These are phyloP conservation scores for Drosophila buzzatii DNA, from an alignment of 2,888 invertebrate genomes.

Conservation along the genomic window DNA sequence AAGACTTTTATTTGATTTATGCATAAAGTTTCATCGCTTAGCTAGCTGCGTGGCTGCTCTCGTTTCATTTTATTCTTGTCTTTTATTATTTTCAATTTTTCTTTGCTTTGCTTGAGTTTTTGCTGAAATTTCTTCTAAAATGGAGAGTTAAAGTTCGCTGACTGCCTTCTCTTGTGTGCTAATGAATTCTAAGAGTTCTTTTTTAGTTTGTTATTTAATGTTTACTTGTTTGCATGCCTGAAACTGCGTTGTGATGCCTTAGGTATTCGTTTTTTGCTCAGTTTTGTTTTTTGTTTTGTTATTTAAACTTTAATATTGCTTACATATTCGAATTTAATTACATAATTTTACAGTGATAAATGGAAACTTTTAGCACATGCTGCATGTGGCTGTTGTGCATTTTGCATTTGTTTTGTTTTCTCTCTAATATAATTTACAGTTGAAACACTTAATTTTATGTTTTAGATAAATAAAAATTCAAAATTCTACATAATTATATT, in stretches of 20 bases:
- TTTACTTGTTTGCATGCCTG: constrained; percentile 47
- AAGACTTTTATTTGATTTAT: constrained; percentile 76
- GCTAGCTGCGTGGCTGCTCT: constrained; percentile 38
- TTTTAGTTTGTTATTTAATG: constrained; percentile 14
- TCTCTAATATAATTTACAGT: constrained; percentile 69
- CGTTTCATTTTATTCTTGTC: constrained; percentile 29
- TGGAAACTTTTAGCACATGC: constrained; percentile 65
- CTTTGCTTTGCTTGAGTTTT: constrained; percentile 12
- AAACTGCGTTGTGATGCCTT: constrained; percentile 53
- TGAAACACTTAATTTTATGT: constrained; percentile 67
- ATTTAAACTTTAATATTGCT: constrained; percentile 75
- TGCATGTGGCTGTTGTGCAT: constrained; percentile 34
- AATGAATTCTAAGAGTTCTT: constrained; percentile 51
- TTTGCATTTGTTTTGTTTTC: constrained; percentile 34
- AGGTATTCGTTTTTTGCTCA: constrained; percentile 21
- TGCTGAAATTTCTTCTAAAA: constrained; percentile 70
- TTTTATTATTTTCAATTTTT: constrained; percentile 9
- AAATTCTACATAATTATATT: constrained; percentile 62
- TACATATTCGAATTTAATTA: constrained; percentile 69
- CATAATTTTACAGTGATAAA: constrained; percentile 71
- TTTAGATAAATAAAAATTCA: constrained; percentile 64
- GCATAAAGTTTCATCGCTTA: constrained; percentile 61
- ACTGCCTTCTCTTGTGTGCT: constrained; percentile 47
- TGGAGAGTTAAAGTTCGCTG: constrained; percentile 55
- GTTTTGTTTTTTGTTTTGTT: constrained; percentile 32